Conservation (phyloP, 1,140 invertebrate genomes). For the Tenebrio molitor region DNA sequence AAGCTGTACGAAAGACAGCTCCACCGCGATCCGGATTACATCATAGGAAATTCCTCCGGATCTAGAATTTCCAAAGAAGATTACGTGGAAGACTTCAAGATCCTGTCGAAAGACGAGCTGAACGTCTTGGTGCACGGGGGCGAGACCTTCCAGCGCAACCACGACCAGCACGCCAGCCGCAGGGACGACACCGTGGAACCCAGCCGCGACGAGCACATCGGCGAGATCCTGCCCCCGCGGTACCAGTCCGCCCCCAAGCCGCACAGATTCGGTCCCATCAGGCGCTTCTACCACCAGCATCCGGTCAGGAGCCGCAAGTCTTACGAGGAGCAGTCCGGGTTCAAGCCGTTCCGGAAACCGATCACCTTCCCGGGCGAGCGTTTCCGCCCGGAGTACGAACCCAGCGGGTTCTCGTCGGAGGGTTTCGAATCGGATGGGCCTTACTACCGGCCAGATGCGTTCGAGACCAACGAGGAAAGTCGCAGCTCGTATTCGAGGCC, state of each 20-base stretch:
- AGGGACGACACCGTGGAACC: constrained; percentile 56
- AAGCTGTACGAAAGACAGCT: constrained; percentile 59
- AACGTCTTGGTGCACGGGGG: constrained; percentile 51
- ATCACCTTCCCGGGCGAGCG: constrained; percentile 55
- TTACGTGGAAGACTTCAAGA: constrained; percentile 56
- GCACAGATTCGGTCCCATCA: constrained; percentile 10
- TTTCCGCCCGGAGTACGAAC: constrained; percentile 55
- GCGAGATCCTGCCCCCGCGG: constrained; percentile 62
- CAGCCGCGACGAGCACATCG: constrained; percentile 63
- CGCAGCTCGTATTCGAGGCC: constrained; percentile 29
- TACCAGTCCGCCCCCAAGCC: constrained; percentile 47
- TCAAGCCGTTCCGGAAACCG: constrained; percentile 51
- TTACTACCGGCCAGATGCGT: background rate
- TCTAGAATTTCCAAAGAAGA: constrained; percentile 62
- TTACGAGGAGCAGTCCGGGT: constrained; percentile 52
- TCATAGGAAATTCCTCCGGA: constrained; percentile 46
- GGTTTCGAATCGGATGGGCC: constrained; percentile 45
- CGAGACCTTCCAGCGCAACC: constrained; percentile 53
- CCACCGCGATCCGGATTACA: constrained; percentile 52
- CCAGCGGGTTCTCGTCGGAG: constrained; percentile 49
- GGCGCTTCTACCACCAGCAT: constrained; percentile 6
- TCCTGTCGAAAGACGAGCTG: constrained; percentile 58
- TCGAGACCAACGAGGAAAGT: constrained; percentile 12
- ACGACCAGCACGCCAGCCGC: constrained; percentile 39
- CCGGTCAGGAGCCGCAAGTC: constrained; percentile 49